Conservation (phyloP, 92 coral and sea anemone species). For the Zoanthus gigantus region DNA sequence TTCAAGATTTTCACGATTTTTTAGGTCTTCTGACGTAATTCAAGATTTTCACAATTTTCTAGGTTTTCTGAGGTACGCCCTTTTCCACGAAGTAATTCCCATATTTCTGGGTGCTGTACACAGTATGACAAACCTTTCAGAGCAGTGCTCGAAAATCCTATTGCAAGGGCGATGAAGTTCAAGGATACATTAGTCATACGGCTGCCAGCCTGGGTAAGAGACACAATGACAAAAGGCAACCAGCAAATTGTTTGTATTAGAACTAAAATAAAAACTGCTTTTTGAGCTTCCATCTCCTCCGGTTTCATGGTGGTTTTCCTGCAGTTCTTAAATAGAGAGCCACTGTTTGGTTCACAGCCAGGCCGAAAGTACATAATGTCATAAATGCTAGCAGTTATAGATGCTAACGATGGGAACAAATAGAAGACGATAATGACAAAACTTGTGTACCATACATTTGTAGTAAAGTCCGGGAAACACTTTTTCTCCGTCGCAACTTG, state of each 20-base stretch:
- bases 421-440: constrained; percentile 65
- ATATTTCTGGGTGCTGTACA: constrained; percentile 79
- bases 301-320: constrained; percentile 61
- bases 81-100: constrained; percentile 64
- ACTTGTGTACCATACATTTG: constrained; percentile 78
- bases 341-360: constrained; percentile 54
- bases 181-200: constrained; percentile 60
- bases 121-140: constrained; percentile 76
- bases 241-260: constrained; percentile 74
- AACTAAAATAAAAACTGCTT: constrained; percentile 69
- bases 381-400: constrained; percentile 69
- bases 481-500: constrained; percentile 50
- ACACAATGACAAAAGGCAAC: constrained; percentile 73
- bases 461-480: constrained; percentile 81
- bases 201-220: constrained; percentile 63
- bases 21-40: not conserved
- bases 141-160: constrained; percentile 70
- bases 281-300: constrained; percentile 71
- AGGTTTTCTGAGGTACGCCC: constrained; percentile 5
- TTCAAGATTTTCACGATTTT: constrained; percentile 12
- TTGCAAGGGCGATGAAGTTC: constrained; percentile 73
- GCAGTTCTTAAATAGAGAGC: constrained; percentile 59
- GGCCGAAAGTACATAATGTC: constrained; percentile 74
- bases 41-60: constrained; percentile 3
- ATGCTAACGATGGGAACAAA: constrained; percentile 65